Base-by-base conservation (phyloP, 2,888 invertebrate species). In the Abscondita cerata region DNA sequence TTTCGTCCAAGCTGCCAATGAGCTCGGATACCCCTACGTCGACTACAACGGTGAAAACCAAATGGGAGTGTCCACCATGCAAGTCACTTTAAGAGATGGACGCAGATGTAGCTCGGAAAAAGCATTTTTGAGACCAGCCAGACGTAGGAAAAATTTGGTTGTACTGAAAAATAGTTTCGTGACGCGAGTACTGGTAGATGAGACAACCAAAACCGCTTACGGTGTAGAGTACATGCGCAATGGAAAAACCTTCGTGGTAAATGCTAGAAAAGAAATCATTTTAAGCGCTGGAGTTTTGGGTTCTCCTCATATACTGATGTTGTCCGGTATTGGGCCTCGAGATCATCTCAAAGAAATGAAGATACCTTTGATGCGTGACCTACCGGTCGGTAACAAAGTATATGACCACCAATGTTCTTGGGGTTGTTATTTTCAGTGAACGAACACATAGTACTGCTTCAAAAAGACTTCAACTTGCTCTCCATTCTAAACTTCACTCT, bases 301-400 rank as follows among this genome's bases (percentile, higher is more conserved):
- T 72, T 91, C 94, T 0, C 95, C 96, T 0, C 96, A 97, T 78
- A 76, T 97, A 1, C 83, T 97, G 6, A 93, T 96, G 92, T 78
- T 96, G 4, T 94, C 95, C 3, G 95, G 95, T 1, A 78, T 90
- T 9, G 90, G 90, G 0, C 89, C 90, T 1, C 82, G 78, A 69
- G 78, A 84, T 1, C 87, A 89, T 67, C 75, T 90, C 50, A 73
- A 84, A 63, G 80, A 85, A 55, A 70, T 82, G 19, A 78, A 82
- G 0, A 84, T 90, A 64, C 85, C 87, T 0, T 77, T 89, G 0
- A 70, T 90, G 1, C 80, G 85, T 65, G 83, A 89, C 68, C 79
- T 90, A 12, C 89, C 89, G 0, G 89, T 92, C 0, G 92, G 91
- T 0, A 78, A 84, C 70, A 85, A 84, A 12, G 73, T 89, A 48